Conservation (phyloP, 2,888 invertebrate genomes). For the Trilocha varians region DNA sequence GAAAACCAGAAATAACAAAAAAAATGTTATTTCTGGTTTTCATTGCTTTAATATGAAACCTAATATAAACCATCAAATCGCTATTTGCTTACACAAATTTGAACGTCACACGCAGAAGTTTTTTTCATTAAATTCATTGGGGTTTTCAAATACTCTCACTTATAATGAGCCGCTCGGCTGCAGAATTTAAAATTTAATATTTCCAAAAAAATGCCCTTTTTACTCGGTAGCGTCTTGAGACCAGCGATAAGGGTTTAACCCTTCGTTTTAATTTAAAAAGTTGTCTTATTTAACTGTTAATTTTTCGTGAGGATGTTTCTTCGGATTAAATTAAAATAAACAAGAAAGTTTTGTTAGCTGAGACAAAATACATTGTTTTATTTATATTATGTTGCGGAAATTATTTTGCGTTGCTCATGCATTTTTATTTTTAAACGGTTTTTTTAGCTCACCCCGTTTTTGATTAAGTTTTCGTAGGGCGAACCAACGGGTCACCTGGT, state of each 20-base stretch:
- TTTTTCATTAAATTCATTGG: background rate
- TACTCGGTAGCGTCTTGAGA: background rate
- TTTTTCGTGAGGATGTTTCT: constrained; percentile 3
- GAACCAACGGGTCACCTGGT: too few relatives aligned
- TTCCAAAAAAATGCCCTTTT: constrained; percentile 12
- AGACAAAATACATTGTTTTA: background rate
- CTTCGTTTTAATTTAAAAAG: constrained; percentile 1
- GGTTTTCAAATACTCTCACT: constrained; percentile 35
- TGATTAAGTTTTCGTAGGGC: too few relatives aligned
- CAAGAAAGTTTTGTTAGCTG: background rate
- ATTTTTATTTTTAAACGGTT: background rate
- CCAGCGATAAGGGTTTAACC: constrained; percentile 6
- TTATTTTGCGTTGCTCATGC: background rate
- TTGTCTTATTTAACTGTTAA: background rate
- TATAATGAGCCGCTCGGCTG: constrained; percentile 52
- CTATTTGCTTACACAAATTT: too few relatives aligned
- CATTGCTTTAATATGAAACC: too few relatives aligned
- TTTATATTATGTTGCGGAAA: background rate
- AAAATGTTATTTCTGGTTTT: too few relatives aligned
- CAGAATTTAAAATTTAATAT: constrained; percentile 37
- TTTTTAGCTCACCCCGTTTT: background rate
- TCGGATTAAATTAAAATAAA: background rate
- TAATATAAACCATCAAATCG: too few relatives aligned
- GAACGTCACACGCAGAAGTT: too few relatives aligned
- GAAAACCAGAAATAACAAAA: too few relatives aligned